Conservation (phyloP, 2,888 invertebrate species). For the Apoderus coryli region DNA sequence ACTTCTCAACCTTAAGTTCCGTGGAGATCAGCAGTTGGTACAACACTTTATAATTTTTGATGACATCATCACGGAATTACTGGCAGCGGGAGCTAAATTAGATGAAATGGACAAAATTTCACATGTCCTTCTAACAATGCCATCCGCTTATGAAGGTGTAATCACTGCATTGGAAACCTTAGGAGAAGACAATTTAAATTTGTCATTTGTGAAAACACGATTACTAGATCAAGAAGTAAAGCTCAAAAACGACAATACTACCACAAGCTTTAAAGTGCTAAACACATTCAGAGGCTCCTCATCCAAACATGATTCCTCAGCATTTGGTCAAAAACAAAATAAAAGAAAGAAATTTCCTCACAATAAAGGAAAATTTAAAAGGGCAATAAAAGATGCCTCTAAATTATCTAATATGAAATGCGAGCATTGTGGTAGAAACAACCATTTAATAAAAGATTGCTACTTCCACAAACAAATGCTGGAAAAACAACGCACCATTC, state of each 20-base stretch:
- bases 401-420: constrained; percentile 16
- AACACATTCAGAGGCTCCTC: background rate
- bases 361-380: too few relatives aligned
- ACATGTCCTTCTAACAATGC: constrained; percentile 19
- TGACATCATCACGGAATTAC: constrained; percentile 23
- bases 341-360: too few relatives aligned
- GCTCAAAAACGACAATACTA: constrained; percentile 10
- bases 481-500: constrained; percentile 13
- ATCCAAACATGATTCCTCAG: constrained; percentile 2
- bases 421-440: constrained; percentile 22
- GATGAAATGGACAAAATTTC: constrained; percentile 27
- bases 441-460: constrained; percentile 23
- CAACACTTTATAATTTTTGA: constrained; percentile 25
- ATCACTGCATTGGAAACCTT: constrained; percentile 27
- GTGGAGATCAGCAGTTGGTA: constrained; percentile 13
- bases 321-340: too few relatives aligned
- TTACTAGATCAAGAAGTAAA: constrained; percentile 17
- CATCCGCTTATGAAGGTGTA: constrained; percentile 23
- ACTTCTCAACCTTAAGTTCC: constrained; percentile 15
- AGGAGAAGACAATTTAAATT: constrained; percentile 21
- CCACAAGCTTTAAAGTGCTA: constrained; percentile 4
- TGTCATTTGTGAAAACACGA: constrained; percentile 25
- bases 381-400: constrained; percentile 3
- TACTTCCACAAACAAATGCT: constrained; percentile 17
- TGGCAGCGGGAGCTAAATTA: constrained; percentile 24